phyloP scores from a whole-genome alignment of 2,797 vertebrate genomes.

The Periophthalmus magnuspinnatus region DNA sequence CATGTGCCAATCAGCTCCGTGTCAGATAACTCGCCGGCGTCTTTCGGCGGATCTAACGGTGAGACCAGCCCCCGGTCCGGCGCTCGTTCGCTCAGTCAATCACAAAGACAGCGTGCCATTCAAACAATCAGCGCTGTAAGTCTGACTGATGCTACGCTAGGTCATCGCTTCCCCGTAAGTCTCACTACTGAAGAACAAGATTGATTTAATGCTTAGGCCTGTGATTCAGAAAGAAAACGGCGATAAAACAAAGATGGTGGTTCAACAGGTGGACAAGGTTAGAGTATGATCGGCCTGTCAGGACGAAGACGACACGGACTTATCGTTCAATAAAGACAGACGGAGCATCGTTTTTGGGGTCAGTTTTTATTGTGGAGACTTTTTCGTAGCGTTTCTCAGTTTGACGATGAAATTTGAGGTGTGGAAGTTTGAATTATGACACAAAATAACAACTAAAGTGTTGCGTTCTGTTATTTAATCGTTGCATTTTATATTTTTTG shows the following conservation, averaged over 20 bases:
- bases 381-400: too few relatives aligned
- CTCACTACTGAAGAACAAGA: not conserved
- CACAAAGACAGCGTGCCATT: conserved; percentile 49
- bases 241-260: not conserved
- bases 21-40: conserved; percentile 43
- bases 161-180: conserved; percentile 10
- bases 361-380: too few relatives aligned
- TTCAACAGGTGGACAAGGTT: conserved; percentile 1
- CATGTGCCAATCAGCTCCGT: conserved; percentile 50
- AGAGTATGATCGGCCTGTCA: not conserved
- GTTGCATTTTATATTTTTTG: too few relatives aligned
- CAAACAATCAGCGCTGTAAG: conserved; percentile 27
- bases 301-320: too few relatives aligned
- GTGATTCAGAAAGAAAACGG: not conserved
- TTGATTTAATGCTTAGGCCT: not conserved
- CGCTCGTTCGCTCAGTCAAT: conserved; percentile 39
- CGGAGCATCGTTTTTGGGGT: too few relatives aligned
- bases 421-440: too few relatives aligned
- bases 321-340: too few relatives aligned
- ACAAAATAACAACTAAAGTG: too few relatives aligned
- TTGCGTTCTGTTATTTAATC: too few relatives aligned
- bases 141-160: conserved; percentile 9
- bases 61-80: conserved; percentile 15
- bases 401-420: too few relatives aligned
- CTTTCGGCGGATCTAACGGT: conserved; percentile 40